Evolutionary conservation across 2,113 vertebrate genomes (phyloP).

Genomic region (Prionailurus bengalensis): DNA sequence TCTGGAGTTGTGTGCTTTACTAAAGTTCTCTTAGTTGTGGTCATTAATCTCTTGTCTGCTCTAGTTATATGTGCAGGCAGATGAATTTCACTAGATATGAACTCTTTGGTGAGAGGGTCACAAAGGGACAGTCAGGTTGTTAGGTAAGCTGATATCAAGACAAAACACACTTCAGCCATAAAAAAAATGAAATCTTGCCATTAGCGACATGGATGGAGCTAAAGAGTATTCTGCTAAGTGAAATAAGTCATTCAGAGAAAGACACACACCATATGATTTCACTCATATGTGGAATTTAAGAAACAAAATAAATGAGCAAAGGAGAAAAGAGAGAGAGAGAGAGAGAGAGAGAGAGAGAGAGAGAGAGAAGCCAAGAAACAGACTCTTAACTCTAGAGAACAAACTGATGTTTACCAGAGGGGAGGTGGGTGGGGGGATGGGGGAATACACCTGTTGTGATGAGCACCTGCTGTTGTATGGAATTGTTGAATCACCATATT

Average conservation of each 20-base stretch:
- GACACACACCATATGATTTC: not conserved
- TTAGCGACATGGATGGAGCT: not conserved
- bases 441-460: not conserved
- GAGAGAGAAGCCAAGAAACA: not conserved
- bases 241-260: not conserved
- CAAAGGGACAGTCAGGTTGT: not conserved
- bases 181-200: not conserved
- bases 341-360: not conserved
- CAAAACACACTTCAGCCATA: not conserved
- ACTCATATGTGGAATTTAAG: not conserved
- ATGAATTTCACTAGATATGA: conserved; percentile 39
- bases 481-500: not conserved
- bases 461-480: not conserved
- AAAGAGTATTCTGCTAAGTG: not conserved
- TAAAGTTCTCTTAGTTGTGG: conserved; percentile 37
- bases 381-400: not conserved
- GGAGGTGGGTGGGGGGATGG: not conserved
- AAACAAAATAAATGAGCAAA: not conserved
- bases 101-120: conserved; percentile 31
- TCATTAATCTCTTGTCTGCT: conserved; percentile 58
- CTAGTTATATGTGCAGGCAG: conserved; percentile 4
- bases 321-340: not conserved
- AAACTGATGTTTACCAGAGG: not conserved
- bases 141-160: conserved; percentile 39
- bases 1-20: not conserved